Base-by-base conservation (phyloP, 2,113 vertebrate genomes). In the Verasper variegatus region DNA sequence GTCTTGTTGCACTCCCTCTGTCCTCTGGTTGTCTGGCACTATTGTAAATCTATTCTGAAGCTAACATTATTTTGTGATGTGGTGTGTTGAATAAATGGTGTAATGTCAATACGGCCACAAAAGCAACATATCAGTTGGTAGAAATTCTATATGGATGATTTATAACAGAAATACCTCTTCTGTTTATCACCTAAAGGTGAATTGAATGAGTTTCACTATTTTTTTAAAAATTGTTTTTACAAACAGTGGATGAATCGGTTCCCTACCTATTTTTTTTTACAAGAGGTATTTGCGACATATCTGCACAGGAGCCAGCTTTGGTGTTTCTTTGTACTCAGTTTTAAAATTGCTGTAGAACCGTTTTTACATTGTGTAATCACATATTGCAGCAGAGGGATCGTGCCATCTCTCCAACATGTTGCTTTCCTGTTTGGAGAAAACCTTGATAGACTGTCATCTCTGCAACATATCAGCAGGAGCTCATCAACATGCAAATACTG, bases 381-480 rank as follows among this genome's bases (percentile, higher is more conserved):
- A 84, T 68, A 81, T 64, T 84, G 74, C 59, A 58, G 74, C 63
- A n/a, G 45, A 8, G 52, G 26, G 66, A 11, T 70, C 27, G 35
- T 72, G 35, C 69, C 68, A n/a, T 71, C 49, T 65, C 37, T 68
- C 14, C 57, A 68, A 20, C 63, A 71, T 76, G 57, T 70, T 79
- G 65, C 80, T 65, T 75, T 55, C 60, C 56, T 6, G 9, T 57
- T 64, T 73, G 86, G 56, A 54, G 69, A 35, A 68, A 68, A 63
- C 67, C 67, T 71, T 90, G 86, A 84, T 74, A 81, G 80, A 58
- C 72, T 87, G 69, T 89, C 86, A 81, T 81, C 66, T 59, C 67
- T 76, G 76, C 71, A 75, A n/a, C 59, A 62, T 81, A 60, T 76
- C 85, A 86, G 65, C 42, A 47, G 75, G 76, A 57, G 78, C 74